Base-by-base conservation (phyloP, 2,113 vertebrate species). In the Nycticryphes semicollaris region DNA sequence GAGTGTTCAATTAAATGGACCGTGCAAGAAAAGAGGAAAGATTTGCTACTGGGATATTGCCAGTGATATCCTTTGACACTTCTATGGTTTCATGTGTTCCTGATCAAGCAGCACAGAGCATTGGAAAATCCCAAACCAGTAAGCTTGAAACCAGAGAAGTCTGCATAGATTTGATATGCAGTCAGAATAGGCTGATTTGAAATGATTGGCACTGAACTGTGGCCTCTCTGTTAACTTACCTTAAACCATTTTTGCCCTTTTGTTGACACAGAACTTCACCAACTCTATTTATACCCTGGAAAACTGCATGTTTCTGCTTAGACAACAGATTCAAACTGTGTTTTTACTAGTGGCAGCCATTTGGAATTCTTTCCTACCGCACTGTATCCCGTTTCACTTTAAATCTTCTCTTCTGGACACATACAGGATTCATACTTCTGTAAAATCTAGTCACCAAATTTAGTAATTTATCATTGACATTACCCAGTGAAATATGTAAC, bases 51-150 rank as follows among this genome's bases (percentile, higher is more conserved):
- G 94, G 94, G 93, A 14, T 89, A 31, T 73, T 95, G 96, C 97
- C 97, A 97, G 6, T 82, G 89, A 69, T 89, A 93, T 92, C 66
- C 86, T 97, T 94, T 94, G 92, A 96, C 60, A 47, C 91, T 95
- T 95, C 87, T 69, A 70, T 45, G 13, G 89, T 86, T 86, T 98
- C 96, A 96, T 96, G 89, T 97, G 97, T 91, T 97, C 96, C 88
- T 47, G 90, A 97, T 98, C 97, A 97, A 96, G 94, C 91, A 94
- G 84, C 57, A 89, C 43, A 92, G 89, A 90, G 79, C 30, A 50
- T 92, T 96, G 91, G 94, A 90, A 97, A 97, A 91, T 89, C 79
- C 90, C 96, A 94, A 86, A 66, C 53, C 95, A 92, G 76, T 94
- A 96, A 95, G 69, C 62, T 51, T 91, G 94, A 95, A 98, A 97